Evolutionary conservation across 2,797 vertebrate species (phyloP), one percentile per base, ranked within the genome.

Genomic region (Pelochelys cantorii): DNA sequence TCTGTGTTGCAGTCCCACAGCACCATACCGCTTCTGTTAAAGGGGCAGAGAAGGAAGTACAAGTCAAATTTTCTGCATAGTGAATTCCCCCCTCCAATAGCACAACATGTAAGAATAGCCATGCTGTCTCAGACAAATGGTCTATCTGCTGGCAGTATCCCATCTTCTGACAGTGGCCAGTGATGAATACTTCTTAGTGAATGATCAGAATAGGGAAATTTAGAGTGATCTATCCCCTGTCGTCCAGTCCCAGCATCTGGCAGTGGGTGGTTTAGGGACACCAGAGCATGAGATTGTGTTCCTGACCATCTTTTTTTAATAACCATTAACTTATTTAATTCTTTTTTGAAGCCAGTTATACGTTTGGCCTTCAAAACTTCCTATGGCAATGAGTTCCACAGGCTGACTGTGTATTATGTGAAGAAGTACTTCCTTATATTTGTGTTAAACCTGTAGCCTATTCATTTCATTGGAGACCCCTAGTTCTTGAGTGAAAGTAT

Each of bases 1-100:
- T 23, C 53, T 81, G 83, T 91, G 85, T 88, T 95, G 91, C 22
- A 89, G 80, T 42, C 37, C 52, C 42, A 15, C 74, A 77, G 74
- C 81, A 25, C 48, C 90, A 48, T 92, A 37, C 31, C 87, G 74
- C 65, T 92, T 71, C 89, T 54, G 83, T 94, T 93, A 91, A 90
- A 89, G 25, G 27, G 81, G 85, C 87, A 92, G 31, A 87, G n/a
- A 7, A 68, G 65, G 65, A 34, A 68, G 18, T 68, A 60, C 29
- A 60, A 54, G 53, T 48, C 42, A 48, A 48, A 48, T 48, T 48
- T 48, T 48, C 42, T 34, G 31, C n/a, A 34, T 22, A 20, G n/a
- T 20, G n/a, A 68, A 20, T 17, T 18, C 4, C 2, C 18, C 15
- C 17, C 14, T 13, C 7, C 29, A 31, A 31, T 31, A 65, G n/a